These are phyloP conservation scores for Maconellicoccus hirsutus DNA, from an alignment of 1,140 invertebrate species.

Conservation along the genomic window DNA sequence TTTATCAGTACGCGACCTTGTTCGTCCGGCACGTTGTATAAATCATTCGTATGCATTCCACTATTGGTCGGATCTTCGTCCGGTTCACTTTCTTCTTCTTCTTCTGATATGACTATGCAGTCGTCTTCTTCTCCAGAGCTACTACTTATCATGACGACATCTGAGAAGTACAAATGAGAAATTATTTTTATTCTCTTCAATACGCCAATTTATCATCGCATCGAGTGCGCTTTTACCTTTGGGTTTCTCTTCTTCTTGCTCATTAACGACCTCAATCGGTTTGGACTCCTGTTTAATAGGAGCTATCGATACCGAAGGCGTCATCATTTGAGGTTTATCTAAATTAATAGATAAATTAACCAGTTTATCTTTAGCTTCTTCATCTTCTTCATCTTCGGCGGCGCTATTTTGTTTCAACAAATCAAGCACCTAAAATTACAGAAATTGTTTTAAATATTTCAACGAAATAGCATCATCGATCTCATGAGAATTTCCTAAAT, in stretches of 20 bases:
- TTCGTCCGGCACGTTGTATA: constrained; percentile 83
- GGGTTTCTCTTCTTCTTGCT: background rate
- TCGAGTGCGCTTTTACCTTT: background rate
- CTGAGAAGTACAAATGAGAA: constrained; percentile 30
- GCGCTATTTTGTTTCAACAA: constrained; percentile 34
- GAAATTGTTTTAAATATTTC: background rate
- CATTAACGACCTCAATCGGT: constrained; percentile 25
- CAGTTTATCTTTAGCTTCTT: constrained; percentile 27
- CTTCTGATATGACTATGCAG: constrained; percentile 60
- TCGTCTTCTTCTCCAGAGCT: constrained; percentile 49
- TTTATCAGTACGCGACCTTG: constrained; percentile 89
- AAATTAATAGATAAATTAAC: constrained; percentile 14
- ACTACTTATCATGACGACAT: constrained; percentile 52
- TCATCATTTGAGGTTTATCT: constrained; percentile 32
- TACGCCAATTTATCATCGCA: background rate
- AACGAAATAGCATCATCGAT: too few species aligned
- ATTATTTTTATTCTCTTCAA: background rate
- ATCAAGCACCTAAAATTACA: constrained; percentile 34
- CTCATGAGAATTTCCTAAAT: too few species aligned
- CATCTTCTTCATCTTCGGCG: constrained; percentile 33
- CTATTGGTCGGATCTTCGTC: constrained; percentile 53
- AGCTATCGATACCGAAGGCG: constrained; percentile 42
- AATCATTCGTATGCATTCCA: constrained; percentile 76
- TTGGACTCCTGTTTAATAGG: constrained; percentile 31
- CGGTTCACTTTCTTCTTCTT: constrained; percentile 44